A percentile compares a stretch with the other conserved stretches of the same genome.
These are phyloP conservation scores for Pipa parva DNA, from an alignment of 2,113 vertebrate species.

Conservation along the genomic window DNA sequence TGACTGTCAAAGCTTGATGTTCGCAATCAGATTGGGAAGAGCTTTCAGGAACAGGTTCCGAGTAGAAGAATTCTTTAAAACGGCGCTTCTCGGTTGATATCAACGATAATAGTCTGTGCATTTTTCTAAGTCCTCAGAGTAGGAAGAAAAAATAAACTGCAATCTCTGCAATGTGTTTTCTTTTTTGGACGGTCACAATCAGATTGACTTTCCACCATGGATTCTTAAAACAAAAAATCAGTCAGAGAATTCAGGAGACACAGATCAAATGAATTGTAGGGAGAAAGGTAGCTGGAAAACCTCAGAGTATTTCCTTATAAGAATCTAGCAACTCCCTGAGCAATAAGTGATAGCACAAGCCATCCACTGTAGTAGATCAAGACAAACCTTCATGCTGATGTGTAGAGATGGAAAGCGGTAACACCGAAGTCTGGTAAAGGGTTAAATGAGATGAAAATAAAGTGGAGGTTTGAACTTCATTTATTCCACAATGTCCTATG, in stretches of 20 bases:
- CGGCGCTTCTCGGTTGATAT: constrained; percentile 21
- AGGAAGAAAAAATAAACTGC: constrained; percentile 32
- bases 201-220: constrained; percentile 21
- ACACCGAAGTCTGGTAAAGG: neutral
- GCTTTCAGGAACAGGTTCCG: constrained; percentile 12
- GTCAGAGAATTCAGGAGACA: constrained; percentile 16
- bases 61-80: constrained; percentile 2
- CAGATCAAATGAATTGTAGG: constrained; percentile 9
- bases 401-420: neutral
- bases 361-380: constrained; percentile 21
- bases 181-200: neutral
- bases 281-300: neutral
- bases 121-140: constrained; percentile 37
- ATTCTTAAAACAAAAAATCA: constrained; percentile 42
- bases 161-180: constrained; percentile 18
- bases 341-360: constrained; percentile 11
- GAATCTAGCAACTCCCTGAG: constrained; percentile 24
- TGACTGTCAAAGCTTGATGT: constrained; percentile 9
- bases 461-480: constrained; percentile 6
- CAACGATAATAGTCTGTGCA: constrained; percentile 34
- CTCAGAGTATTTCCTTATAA: constrained; percentile 24
- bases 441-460: constrained; percentile 33
- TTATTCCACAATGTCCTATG: constrained; percentile 27
- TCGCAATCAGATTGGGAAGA: constrained; percentile 12
- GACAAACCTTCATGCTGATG: neutral